Evolutionary conservation across 2,888 invertebrate genomes (phyloP).

Genomic region (Dromius quadrimaculatus): DNA sequence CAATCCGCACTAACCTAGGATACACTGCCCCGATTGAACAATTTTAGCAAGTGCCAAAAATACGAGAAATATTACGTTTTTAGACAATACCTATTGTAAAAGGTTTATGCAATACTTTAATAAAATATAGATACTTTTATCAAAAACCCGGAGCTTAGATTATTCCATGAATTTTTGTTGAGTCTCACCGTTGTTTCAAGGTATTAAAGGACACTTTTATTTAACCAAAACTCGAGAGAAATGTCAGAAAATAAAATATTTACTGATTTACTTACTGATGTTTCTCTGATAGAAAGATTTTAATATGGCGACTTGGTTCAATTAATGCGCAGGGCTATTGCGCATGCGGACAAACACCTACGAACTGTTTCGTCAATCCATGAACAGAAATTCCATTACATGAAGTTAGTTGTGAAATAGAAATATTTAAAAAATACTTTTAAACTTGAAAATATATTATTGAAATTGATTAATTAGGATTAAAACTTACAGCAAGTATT

Average conservation of each 20-base stretch:
- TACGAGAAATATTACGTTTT: slow-evolving; percentile 57
- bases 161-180: background rate
- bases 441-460: background rate
- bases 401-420: slow-evolving; percentile 39
- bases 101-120: slow-evolving; percentile 63
- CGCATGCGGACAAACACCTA: slow-evolving; percentile 60
- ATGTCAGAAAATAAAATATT: slow-evolving; percentile 47
- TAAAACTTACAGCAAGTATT: too few species aligned
- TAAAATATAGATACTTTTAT: slow-evolving; percentile 41
- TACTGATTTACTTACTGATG: slow-evolving; percentile 67
- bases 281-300: slow-evolving; percentile 67
- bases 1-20: background rate
- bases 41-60: slow-evolving; percentile 36
- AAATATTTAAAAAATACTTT: background rate
- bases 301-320: slow-evolving; percentile 66
- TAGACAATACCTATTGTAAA: slow-evolving; percentile 57
- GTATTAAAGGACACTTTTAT: slow-evolving; percentile 13
- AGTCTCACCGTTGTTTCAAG: slow-evolving; percentile 3
- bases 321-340: slow-evolving; percentile 54
- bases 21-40: background rate
- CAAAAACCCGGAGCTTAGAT: background rate
- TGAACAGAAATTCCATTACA: background rate
- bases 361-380: slow-evolving; percentile 27
- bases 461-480: too few species aligned
- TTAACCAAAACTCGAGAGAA: slow-evolving; percentile 14